These are phyloP conservation scores for Amblyraja radiata DNA, from an alignment of 2,797 vertebrate genomes.

Conservation along the genomic window DNA sequence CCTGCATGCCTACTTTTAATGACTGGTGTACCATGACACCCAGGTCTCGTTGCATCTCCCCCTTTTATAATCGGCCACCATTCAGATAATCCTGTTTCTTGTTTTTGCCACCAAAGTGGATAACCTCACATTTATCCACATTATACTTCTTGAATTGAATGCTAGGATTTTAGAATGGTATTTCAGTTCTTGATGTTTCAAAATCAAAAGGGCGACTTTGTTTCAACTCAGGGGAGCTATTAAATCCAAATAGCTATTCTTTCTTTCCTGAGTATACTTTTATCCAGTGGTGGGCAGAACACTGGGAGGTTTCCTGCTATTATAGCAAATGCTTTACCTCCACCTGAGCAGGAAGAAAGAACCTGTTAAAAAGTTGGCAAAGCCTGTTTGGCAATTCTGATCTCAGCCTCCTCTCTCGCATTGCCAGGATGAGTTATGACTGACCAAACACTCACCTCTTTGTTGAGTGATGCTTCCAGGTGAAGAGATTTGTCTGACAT, in stretches of 20 bases:
- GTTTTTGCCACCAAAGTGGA: too few relatives aligned
- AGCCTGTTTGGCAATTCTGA: background rate
- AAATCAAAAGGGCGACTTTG: background rate
- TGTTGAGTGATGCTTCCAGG: conserved; percentile 87
- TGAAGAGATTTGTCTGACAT: conserved; percentile 94
- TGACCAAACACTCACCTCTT: conserved; percentile 67
- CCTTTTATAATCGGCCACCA: too few relatives aligned
- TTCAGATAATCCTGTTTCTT: too few relatives aligned
- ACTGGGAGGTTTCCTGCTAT: background rate
- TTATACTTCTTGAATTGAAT: background rate
- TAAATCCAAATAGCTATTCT: background rate
- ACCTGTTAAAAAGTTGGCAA: background rate
- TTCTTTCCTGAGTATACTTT: background rate
- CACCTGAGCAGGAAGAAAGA: background rate
- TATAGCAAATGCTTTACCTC: background rate
- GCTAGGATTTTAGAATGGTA: background rate
- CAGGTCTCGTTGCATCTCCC: too few relatives aligned
- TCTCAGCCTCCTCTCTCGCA: background rate
- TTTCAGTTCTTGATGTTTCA: background rate
- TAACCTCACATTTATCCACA: too few relatives aligned
- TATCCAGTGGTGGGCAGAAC: background rate
- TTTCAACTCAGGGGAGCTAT: background rate
- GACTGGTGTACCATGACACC: too few relatives aligned
- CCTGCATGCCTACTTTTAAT: too few relatives aligned
- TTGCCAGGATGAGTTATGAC: background rate